Evolutionary conservation across 2,888 invertebrate genomes (phyloP), one percentile per base, ranked within the genome.

Genomic region (Lycaena phlaeas): DNA sequence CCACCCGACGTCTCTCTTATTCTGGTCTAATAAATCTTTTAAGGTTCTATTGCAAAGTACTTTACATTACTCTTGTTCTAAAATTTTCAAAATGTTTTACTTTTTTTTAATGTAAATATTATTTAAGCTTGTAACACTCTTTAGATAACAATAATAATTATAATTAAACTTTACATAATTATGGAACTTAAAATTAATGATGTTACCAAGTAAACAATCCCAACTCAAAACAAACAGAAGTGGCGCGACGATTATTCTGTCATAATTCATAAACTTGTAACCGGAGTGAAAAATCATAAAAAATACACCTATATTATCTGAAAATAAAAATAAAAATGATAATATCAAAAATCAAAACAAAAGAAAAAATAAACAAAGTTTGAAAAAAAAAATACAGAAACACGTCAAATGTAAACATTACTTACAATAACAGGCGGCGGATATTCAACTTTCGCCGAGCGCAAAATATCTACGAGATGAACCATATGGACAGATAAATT

Each of bases 401-500:
- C n/a, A n/a, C n/a, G n/a, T n/a, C 41, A 38, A 46, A 43, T 53
- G 44, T 45, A 47, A 54, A 66, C 56, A 68, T 69, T 89, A 91
- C 91, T 91, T 86, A 91, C 91, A 89, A 89, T 90, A 87, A 88
- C 86, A 82, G 88, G 87, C 69, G 84, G 84, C 85, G 90, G 87
- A 86, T 90, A 91, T 81, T 90, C 91, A 88, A 90, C 89, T 77
- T 89, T 89, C 85, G 88, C 90, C 87, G 90, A 90, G 87, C 89
- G 90, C 85, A 90, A 90, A 81, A 90, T 88, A 87, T 91, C 90
- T 84, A 91, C 89, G 86, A 90, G 90, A 85, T 91, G 91, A 88
- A 91, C 91, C 91, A 91, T 91, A 91, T 90, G 91, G 90, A 88
- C 87, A 82, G 86, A 73, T 84, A 62, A 68, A 63, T 68, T 67